A percentile compares a stretch with the other conserved stretches of the same genome.
Conservation (phyloP, 2,888 invertebrate genomes). For the Leucophora obtusa region DNA sequence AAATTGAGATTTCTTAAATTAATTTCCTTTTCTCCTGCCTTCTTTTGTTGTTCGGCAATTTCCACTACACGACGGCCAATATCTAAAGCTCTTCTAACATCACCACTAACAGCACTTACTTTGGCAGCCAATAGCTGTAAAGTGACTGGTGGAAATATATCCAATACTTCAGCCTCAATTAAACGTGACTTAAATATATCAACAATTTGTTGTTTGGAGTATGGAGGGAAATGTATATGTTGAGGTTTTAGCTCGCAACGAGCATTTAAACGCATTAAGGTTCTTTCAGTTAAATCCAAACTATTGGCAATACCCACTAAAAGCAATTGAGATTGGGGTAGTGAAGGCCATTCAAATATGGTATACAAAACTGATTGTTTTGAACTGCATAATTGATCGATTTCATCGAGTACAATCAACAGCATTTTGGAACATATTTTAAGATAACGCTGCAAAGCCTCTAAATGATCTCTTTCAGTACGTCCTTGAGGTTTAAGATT, state of each 20-base stretch:
- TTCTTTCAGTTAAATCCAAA: constrained; percentile 94
- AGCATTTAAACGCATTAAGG: constrained; percentile 91
- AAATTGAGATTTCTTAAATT: constrained; percentile 74
- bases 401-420: constrained; percentile 94
- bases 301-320: constrained; percentile 97
- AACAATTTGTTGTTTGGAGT: constrained; percentile 92
- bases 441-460: constrained; percentile 85
- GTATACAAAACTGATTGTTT: constrained; percentile 93
- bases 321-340: constrained; percentile 84
- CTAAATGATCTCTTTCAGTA: constrained; percentile 84
- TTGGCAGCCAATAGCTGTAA: constrained; percentile 95
- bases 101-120: constrained; percentile 96
- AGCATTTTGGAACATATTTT: constrained; percentile 83
- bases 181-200: constrained; percentile 90
- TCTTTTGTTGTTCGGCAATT: constrained; percentile 82
- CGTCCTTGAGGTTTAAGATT: constrained; percentile 81
- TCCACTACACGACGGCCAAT: constrained; percentile 94
- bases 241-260: constrained; percentile 85
- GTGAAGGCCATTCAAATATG: constrained; percentile 95
- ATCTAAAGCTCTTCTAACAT: constrained; percentile 94
- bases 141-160: constrained; percentile 89
- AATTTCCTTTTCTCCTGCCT: constrained; percentile 70
- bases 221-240: constrained; percentile 94
- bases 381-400: constrained; percentile 91
- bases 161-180: constrained; percentile 83